Evolutionary conservation across 2,113 vertebrate genomes (phyloP), one percentile per base, ranked within the genome.

Genomic region (Mormoops blainvillei): DNA sequence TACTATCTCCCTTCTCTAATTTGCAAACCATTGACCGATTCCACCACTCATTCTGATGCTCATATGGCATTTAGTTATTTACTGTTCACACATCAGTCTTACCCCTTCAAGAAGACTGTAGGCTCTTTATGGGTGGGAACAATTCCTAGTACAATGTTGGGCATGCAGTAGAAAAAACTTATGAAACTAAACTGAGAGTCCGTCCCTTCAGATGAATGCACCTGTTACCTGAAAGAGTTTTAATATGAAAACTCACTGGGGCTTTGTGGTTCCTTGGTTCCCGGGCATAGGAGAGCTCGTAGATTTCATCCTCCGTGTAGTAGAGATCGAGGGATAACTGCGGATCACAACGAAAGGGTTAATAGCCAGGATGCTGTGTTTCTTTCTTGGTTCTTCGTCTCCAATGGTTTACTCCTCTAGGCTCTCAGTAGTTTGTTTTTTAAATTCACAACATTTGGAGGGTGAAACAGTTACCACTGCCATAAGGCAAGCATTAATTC

Each of bases 261-360:
- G 99, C 98, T 98, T 98, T 99, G 95, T 99, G 98, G 98, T 99
- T 99, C 97, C 99, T 99, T 84, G 99, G 99, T 81, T 99, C 99
- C 81, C 99, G 99, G 87, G 99, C 98, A 36, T 99, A 99, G 0
- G 99, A 99, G 92, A 99, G 99, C 95, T 99, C 99, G 58, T 99
- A 99, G 97, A 99, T 99, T 98, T 99, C 99, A 95, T 99, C 99
- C 97, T 99, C 99, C 0, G 99, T 99, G 98, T 99, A 99, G 98
- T 99, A 99, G 73, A 99, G 99, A 96, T 99, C 99, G 97, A 99
- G 98, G 48, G 99, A 99, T 93, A 99, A 97, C 99, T 99, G 98
- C 54, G 97, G 67, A 97, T 76, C 9, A 97, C 97, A 97, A 98
- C 87, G 36, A 94, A 70, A n/a, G 31, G 18, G 81, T 98, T 96